Base-by-base conservation (phyloP, 2,113 vertebrate species). In the Todiramphus saurophagus region DNA sequence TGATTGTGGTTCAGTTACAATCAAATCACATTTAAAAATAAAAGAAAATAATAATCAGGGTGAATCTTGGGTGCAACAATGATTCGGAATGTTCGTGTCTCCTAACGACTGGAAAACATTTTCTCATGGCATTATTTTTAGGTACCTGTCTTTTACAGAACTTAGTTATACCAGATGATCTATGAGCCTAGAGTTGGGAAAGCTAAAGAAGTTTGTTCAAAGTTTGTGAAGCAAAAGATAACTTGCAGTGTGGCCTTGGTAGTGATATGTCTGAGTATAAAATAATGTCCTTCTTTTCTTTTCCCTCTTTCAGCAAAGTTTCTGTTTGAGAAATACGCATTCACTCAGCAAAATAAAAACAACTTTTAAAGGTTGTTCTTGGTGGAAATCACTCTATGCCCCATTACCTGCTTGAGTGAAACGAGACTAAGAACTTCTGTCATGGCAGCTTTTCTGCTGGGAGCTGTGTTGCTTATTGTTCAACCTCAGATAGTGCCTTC, bases 361-460 rank as follows among this genome's bases (percentile, higher is more conserved):
- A 75, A 94, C 95, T 97, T 92, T 74, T 95, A 82, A 98, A 95
- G 58, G 58, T 73, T 33, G 50, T 97, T 97, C 97, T 96, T 96
- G 53, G 97, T 97, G 94, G 98, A 95, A 95, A 94, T 97, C 55
- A n/a, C 95, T 98, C 96, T 96, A 96, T 97, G 94, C 97, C 94
- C 97, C 87, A 83, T 97, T 93, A 97, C 94, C 96, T 81, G 97
- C 97, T 98, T 98, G 98, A 98, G 97, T 98, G 98, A 98, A 95
- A 98, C 95, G 96, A 96, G 97, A 92, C 80, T 98, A 97, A 97
- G 97, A 97, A 98, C 97, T 97, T 98, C 98, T 98, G 95, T 98
- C 97, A 99, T 99, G 99, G 99, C 98, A 79, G 96, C 97, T 79
- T 95, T 99, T 87, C 98, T 99, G 85, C 96, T 99, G 89, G 98